Base-by-base conservation (phyloP, 2,888 invertebrate species). In the Fragum whitleyi region DNA sequence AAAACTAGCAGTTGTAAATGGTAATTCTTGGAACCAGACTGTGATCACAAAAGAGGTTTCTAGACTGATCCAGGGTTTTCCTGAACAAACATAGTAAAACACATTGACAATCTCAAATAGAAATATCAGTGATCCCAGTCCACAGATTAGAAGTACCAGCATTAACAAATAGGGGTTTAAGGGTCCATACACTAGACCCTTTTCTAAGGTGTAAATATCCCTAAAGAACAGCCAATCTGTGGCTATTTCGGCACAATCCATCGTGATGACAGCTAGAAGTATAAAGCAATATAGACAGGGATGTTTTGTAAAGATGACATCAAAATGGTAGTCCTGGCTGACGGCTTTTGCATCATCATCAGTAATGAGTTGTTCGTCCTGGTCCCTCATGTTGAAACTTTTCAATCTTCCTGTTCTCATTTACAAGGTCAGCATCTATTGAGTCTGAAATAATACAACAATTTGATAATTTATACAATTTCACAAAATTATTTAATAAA, bases 171-270 rank as follows among this genome's bases (percentile, higher is more conserved):
- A 36, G n/a, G 69, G 68, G 3, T 73, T 68, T 23, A 82, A 29
- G 9, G 85, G 85, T 61, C 91, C 91, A 68, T 89, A 91, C 9
- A 91, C 90, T 1, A 91, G 86, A 2, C 89, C 91, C 28, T 81
- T 69, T 51, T 88, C 82, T 2, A 81, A 73, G 29, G 59, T 67
- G 23, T 80, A 76, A 28, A 91, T 75, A 68, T 91, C 89, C 1
- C 42, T 59, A 47, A 86, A 88, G 29, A 90, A 84, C 32, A 91
- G 79, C 89, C 90, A 90, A 72, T 91, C 91, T 68, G 87, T 87
- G 68, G 88, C 32, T 2, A 88, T 70, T 74, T 88, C 87, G 0
- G 83, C 77, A 0, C 86, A 61, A 77, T 90, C 89, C 11, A 88
- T 81, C 32, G 76, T 77, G 6, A 88, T 59, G 14, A 88, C 65